Evolutionary conservation across 2,888 invertebrate species (phyloP), one percentile per base, ranked within the genome.

Genomic region (Pachycephus smyrnensis): DNA sequence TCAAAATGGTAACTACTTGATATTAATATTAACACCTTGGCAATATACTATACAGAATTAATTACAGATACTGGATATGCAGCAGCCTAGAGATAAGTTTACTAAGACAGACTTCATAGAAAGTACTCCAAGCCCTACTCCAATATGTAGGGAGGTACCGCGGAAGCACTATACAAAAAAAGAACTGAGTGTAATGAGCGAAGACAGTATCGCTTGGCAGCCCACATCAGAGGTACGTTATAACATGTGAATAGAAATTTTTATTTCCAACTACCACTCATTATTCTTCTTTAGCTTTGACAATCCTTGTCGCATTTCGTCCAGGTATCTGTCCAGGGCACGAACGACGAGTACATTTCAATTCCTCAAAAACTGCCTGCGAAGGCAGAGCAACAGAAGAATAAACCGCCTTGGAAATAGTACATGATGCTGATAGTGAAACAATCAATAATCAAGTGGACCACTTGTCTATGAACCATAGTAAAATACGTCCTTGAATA

Each of bases 381-480:
- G 6, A 90, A 87, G 77, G 69, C 32, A 15, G 89, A 90, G 55
- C 88, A 86, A 73, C 84, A 83, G 71, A 89, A 83, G 77, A 81
- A 79, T 12, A 91, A 91, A 78, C 91, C 91, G 11, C 91, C 91
- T n/a, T 91, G 91, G 91, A 91, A 91, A 87, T 91, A 88, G 90
- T 83, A 73, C 30, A 73, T 33, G 74, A 36, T 77, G 36, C 69
- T 75, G 31, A 82, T 78, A 55, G 23, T 9, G 55, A 55, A 23
- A 55, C 9, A 55, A 55, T 55, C 6, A 23, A 23, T 55, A 55
- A 55, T 55, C 23, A 55, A 55, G 55, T 55, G 55, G 55, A 23
- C 23, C 55, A 55, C 55, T 55, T 55, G 81, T 80, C 80, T 71
- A 73, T 74, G 80, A 82, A 74, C n/a, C 15, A n/a, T 40, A 32